Evolutionary conservation across 2,888 invertebrate genomes (phyloP).

Genomic region (Leistus spinibarbis): DNA sequence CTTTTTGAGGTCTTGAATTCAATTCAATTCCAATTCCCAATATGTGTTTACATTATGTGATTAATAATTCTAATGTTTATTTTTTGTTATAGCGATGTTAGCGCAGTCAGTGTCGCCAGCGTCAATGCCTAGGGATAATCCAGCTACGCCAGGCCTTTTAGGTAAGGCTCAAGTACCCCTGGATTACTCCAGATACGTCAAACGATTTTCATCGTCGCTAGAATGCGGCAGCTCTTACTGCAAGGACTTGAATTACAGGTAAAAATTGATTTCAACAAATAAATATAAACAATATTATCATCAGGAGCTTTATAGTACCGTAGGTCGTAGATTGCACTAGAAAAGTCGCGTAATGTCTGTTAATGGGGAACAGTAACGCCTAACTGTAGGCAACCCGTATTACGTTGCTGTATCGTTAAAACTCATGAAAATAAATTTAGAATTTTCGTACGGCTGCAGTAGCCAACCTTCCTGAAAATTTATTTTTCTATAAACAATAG

Average conservation of each 20-base stretch:
- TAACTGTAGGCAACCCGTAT: background rate
- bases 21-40: too few species aligned
- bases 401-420: background rate
- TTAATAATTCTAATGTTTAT: too few species aligned
- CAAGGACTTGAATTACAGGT: constrained; percentile 83
- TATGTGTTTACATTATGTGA: too few species aligned
- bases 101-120: constrained; percentile 60
- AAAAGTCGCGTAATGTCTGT: background rate
- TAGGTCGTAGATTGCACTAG: background rate
- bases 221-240: constrained; percentile 87
- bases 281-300: background rate
- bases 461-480: too few species aligned
- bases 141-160: constrained; percentile 60
- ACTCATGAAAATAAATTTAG: too few species aligned
- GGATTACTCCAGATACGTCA: constrained; percentile 89
- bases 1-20: too few species aligned
- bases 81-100: constrained; percentile 59
- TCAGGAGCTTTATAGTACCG: background rate
- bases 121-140: constrained; percentile 52
- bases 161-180: constrained; percentile 70
- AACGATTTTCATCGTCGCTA: constrained; percentile 78
- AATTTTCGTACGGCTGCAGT: too few species aligned
- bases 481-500: too few species aligned
- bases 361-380: background rate
- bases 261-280: constrained; percentile 33